These are phyloP conservation scores for Anodontia alba DNA, from an alignment of 2,888 invertebrate genomes.

Conservation along the genomic window DNA sequence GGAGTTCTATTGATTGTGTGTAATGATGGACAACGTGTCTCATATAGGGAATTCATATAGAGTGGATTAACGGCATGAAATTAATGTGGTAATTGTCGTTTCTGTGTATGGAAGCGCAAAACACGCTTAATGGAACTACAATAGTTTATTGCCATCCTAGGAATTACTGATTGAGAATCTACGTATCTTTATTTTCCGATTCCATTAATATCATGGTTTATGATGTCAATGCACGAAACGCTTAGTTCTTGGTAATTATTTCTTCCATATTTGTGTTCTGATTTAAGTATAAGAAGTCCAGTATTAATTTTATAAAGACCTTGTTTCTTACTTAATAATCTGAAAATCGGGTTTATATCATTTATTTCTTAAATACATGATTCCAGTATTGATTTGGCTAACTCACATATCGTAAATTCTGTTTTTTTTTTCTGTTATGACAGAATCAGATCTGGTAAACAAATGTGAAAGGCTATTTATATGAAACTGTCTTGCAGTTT, in stretches of 20 bases:
- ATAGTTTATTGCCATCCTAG: not conserved
- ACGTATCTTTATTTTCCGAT: not conserved
- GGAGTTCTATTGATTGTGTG: not conserved
- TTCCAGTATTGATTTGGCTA: no score
- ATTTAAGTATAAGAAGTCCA: not conserved
- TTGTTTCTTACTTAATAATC: no score
- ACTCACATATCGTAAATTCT: no score
- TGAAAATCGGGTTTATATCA: no score
- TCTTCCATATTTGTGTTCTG: not conserved
- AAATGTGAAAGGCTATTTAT: no score
- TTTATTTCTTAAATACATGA: no score
- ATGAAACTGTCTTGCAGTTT: no score
- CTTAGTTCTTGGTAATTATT: not conserved
- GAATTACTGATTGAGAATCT: not conserved
- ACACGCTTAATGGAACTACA: conserved; percentile 2
- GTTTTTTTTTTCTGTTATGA: no score
- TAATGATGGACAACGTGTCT: not conserved
- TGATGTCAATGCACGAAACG: not conserved
- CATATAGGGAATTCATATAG: not conserved
- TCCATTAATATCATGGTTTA: not conserved
- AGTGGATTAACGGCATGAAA: conserved; percentile 6
- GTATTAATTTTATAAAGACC: no score
- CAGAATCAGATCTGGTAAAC: no score
- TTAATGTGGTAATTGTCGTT: not conserved
- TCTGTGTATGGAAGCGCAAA: conserved; percentile 1